These are phyloP conservation scores for Caenorhabditis inopinata DNA, from an alignment of 1,140 invertebrate species.

Conservation along the genomic window DNA sequence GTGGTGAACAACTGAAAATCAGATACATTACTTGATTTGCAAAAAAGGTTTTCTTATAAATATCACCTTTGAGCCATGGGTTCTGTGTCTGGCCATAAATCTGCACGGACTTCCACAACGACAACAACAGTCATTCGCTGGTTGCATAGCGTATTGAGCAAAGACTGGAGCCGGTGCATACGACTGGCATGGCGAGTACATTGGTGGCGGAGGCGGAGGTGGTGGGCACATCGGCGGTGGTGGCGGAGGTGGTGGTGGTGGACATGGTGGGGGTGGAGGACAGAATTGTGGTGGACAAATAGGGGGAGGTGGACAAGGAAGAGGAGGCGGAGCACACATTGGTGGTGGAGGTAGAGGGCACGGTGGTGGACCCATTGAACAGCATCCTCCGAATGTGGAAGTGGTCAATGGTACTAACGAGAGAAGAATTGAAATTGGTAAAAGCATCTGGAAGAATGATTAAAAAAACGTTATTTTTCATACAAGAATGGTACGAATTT, in stretches of 20 bases:
- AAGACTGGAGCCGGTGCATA: slow-evolving; percentile 52
- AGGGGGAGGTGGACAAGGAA: slow-evolving; percentile 35
- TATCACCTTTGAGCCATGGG: slow-evolving; percentile 56
- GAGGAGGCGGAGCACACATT: slow-evolving; percentile 39
- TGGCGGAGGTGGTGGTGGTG: slow-evolving; percentile 48
- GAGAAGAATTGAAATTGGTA: background rate
- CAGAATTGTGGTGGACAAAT: slow-evolving; percentile 45
- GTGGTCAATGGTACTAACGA: background rate
- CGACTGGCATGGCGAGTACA: slow-evolving; percentile 37
- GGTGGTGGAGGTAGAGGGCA: slow-evolving; percentile 36
- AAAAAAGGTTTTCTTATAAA: background rate
- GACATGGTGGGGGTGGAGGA: slow-evolving; percentile 44
- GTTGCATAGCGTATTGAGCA: slow-evolving; percentile 45
- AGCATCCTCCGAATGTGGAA: slow-evolving; percentile 18
- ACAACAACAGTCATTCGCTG: slow-evolving; percentile 58
- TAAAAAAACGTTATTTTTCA: background rate
- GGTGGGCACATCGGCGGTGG: slow-evolving; percentile 51
- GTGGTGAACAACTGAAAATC: slow-evolving; percentile 53
- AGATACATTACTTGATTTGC: background rate
- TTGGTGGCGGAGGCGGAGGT: slow-evolving; percentile 42
- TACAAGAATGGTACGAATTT: no score
- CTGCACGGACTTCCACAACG: slow-evolving; percentile 58
- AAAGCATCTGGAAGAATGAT: slow-evolving; percentile 15
- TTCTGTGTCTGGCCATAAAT: slow-evolving; percentile 55
- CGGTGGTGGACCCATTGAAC: slow-evolving; percentile 5